phyloP scores from a whole-genome alignment of 2,888 invertebrate species.

The Subacronicta megacephala region DNA sequence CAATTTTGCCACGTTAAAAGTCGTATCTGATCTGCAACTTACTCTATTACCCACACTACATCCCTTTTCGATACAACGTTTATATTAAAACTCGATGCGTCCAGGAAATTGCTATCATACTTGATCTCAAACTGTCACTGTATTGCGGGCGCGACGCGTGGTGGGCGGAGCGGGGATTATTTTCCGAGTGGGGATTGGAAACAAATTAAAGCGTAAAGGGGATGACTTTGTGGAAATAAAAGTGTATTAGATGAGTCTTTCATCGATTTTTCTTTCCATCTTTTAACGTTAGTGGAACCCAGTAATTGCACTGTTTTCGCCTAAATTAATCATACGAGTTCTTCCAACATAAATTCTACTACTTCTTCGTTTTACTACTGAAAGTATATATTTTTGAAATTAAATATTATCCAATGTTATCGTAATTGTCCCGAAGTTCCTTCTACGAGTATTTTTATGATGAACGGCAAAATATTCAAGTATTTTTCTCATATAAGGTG shows the following conservation, averaged over 20 bases:
- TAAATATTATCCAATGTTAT: too few species aligned
- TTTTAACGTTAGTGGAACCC: too few species aligned
- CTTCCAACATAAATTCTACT: too few species aligned
- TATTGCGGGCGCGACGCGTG: slow-evolving; percentile 21
- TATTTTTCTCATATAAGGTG: too few species aligned
- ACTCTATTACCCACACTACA: slow-evolving; percentile 56
- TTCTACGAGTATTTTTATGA: too few species aligned
- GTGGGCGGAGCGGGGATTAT: slow-evolving; percentile 50
- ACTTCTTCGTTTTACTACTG: too few species aligned
- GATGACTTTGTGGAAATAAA: not conserved
- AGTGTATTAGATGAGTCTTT: not conserved
- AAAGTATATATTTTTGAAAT: too few species aligned
- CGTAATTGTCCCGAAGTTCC: too few species aligned
- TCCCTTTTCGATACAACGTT: slow-evolving; percentile 72
- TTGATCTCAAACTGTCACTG: slow-evolving; percentile 77
- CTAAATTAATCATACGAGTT: too few species aligned
- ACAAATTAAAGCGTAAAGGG: slow-evolving; percentile 26
- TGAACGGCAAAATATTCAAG: too few species aligned
- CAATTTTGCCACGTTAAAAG: not conserved
- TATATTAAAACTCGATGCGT: slow-evolving; percentile 78
- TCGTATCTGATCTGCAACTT: slow-evolving; percentile 37
- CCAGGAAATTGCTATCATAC: slow-evolving; percentile 80
- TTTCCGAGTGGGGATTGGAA: not conserved
- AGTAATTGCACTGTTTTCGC: too few species aligned
- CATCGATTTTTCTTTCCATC: not conserved